A percentile compares a stretch with the other conserved stretches of the same genome.
phyloP scores from a whole-genome alignment of 1,140 invertebrate species.

The Ladona fulva region DNA sequence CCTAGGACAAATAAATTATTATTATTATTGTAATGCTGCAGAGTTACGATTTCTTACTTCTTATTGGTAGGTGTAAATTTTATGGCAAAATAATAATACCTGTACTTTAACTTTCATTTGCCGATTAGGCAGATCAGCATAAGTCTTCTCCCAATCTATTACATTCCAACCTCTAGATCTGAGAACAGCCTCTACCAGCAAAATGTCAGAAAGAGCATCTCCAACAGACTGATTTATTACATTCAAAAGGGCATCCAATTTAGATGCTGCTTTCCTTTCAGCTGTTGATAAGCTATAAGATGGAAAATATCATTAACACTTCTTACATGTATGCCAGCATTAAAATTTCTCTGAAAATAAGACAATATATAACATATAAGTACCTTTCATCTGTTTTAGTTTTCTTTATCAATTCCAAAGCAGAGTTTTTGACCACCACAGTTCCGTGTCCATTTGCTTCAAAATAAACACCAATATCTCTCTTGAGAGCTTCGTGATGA shows the following conservation, averaged over 20 bases:
- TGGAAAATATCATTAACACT: slow-evolving; percentile 11
- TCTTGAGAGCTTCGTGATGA: slow-evolving; percentile 83
- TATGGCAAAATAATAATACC: too few species aligned
- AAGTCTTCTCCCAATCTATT: slow-evolving; percentile 68
- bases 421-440: slow-evolving; percentile 62
- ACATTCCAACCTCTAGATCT: slow-evolving; percentile 67
- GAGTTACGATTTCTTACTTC: too few species aligned
- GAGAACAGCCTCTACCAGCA: slow-evolving; percentile 88
- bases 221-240: slow-evolving; percentile 94
- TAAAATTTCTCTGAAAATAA: not conserved
- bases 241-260: slow-evolving; percentile 61
- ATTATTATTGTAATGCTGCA: too few species aligned
- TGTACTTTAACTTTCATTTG: slow-evolving; percentile 80
- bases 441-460: slow-evolving; percentile 99
- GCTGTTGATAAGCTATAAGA: slow-evolving; percentile 32
- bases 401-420: slow-evolving; percentile 28
- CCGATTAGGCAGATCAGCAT: slow-evolving; percentile 78
- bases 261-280: slow-evolving; percentile 44
- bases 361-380: not conserved
- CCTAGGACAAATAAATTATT: too few species aligned
- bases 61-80: too few species aligned
- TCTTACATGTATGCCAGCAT: not conserved
- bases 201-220: slow-evolving; percentile 92
- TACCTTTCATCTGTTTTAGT: not conserved
- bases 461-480: slow-evolving; percentile 96